Conservation (phyloP, 1,140 invertebrate genomes). For the Nilaparvata lugens region DNA sequence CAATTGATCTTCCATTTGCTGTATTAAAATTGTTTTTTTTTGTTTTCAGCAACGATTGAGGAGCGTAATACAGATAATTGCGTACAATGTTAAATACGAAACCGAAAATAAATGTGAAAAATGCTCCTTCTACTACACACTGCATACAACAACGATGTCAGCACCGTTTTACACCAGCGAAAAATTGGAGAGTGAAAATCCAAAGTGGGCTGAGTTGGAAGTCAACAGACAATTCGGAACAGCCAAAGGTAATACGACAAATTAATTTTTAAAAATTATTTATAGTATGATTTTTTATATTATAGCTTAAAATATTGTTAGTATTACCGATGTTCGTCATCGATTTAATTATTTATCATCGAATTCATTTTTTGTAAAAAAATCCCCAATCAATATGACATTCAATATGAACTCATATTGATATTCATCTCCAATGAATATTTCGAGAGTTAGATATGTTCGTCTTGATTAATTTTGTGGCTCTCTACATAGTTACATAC, state of each 20-base stretch:
- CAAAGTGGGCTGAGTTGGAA: constrained; percentile 64
- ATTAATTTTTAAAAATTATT: no score
- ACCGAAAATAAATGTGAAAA: constrained; percentile 31
- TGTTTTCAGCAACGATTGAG: constrained; percentile 50
- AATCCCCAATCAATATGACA: no score
- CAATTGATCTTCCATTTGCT: constrained; percentile 1
- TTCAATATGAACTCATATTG: no score
- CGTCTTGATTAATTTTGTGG: no score
- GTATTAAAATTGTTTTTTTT: neutral
- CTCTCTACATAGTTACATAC: no score
- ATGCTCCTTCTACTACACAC: constrained; percentile 58
- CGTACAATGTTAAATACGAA: constrained; percentile 42
- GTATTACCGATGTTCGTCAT: no score
- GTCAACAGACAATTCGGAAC: constrained; percentile 28
- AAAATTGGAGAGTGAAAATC: constrained; percentile 56
- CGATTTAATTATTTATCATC: no score
- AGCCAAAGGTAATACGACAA: constrained; percentile 27
- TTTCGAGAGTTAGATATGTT: no score
- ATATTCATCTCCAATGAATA: no score
- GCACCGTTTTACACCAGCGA: constrained; percentile 84
- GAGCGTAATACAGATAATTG: constrained; percentile 60
- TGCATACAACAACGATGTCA: constrained; percentile 69
- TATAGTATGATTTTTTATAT: neutral
- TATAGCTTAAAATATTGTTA: no score
- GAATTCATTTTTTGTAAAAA: no score